Conservation (phyloP, 2,888 invertebrate genomes). For the Phlogophora meticulosa region DNA sequence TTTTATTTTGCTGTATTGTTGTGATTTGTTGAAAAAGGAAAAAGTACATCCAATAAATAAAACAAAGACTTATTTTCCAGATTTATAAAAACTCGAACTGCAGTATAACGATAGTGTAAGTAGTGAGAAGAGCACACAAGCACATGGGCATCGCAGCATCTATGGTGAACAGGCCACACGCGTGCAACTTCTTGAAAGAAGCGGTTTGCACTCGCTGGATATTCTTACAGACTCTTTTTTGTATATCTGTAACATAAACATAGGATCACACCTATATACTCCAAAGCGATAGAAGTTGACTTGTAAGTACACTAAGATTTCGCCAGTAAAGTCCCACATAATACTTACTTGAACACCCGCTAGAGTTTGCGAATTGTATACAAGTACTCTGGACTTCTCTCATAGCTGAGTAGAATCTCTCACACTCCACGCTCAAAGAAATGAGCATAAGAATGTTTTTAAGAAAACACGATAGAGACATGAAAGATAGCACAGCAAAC, state of each 20-base stretch:
- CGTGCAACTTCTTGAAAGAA: conserved; percentile 23
- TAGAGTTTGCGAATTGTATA: not conserved
- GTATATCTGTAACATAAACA: not conserved
- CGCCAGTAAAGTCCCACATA: no score
- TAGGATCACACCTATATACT: no score
- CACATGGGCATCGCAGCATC: conserved; percentile 19
- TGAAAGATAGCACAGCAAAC: not conserved
- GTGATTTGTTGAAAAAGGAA: no score
- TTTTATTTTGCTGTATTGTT: no score
- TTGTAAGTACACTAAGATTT: no score
- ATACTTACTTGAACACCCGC: conserved; percentile 9
- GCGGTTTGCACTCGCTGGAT: conserved; percentile 19
- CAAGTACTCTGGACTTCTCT: conserved; percentile 14
- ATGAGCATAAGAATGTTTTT: not conserved
- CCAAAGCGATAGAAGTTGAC: no score
- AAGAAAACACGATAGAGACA: no score
- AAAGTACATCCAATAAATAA: no score
- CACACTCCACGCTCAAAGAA: conserved; percentile 9
- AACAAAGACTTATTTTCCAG: no score
- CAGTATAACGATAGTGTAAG: conserved; percentile 28
- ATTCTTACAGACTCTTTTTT: conserved; percentile 5
- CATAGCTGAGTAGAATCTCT: conserved; percentile 25
- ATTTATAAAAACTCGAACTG: conserved; percentile 24
- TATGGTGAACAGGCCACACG: conserved; percentile 24
- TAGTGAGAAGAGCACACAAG: conserved; percentile 4